Evolutionary conservation across 1,140 invertebrate genomes (phyloP).

Genomic region (Papilio polytes): DNA sequence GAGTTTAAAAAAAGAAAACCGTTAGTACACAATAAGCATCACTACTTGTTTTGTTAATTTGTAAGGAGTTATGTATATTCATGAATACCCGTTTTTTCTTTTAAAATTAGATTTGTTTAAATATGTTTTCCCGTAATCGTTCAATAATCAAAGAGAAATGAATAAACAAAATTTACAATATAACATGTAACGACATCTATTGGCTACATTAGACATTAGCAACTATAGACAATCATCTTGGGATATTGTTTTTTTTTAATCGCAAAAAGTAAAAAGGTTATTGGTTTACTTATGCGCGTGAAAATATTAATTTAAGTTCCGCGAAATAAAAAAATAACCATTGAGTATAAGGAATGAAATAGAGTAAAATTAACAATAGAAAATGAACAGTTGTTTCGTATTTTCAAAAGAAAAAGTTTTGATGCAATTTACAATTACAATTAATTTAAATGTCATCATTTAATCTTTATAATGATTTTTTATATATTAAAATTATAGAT

Average conservation of each 20-base stretch:
- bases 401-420: too few species aligned
- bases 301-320: not conserved
- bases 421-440: not conserved
- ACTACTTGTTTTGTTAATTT: too few species aligned
- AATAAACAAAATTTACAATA: not conserved
- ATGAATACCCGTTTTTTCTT: too few species aligned
- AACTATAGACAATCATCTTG: not conserved
- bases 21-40: too few species aligned
- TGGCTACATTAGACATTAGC: not conserved
- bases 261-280: not conserved
- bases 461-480: not conserved
- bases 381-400: too few species aligned
- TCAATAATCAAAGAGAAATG: not conserved
- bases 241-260: not conserved
- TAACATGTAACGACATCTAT: slow-evolving; percentile 1
- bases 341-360: too few species aligned
- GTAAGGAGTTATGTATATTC: too few species aligned
- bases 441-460: not conserved
- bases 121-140: too few species aligned
- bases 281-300: not conserved
- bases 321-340: not conserved
- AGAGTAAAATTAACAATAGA: too few species aligned
- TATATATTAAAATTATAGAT: not conserved
- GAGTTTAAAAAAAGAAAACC: too few species aligned
- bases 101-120: too few species aligned